Conservation (phyloP, 2,113 vertebrate genomes). For the Neomonachus schauinslandi region DNA sequence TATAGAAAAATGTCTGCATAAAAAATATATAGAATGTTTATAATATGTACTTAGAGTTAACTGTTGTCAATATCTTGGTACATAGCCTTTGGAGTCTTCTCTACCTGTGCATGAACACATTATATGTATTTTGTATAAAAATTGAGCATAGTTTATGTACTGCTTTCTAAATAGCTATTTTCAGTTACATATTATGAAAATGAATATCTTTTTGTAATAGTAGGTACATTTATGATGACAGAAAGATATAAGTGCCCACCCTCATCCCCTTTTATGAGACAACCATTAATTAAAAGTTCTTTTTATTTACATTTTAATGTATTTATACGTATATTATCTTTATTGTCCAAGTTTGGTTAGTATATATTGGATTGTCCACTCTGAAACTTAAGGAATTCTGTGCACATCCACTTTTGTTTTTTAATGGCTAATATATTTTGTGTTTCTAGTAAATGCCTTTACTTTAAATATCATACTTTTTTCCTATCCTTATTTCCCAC, state of each 20-base stretch:
- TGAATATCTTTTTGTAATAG: conserved; percentile 25
- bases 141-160: background rate
- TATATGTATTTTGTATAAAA: conserved; percentile 31
- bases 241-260: background rate
- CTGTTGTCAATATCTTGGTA: background rate
- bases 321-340: background rate
- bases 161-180: conserved; percentile 34
- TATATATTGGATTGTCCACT: background rate
- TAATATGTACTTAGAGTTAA: background rate
- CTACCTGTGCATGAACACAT: background rate
- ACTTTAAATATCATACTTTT: conserved; percentile 49
- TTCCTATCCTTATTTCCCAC: conserved; percentile 9
- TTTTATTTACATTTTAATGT: background rate
- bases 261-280: background rate
- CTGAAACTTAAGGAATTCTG: conserved; percentile 4
- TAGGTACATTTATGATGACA: background rate
- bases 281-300: background rate
- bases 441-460: conserved; percentile 33
- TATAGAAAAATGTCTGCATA: conserved; percentile 23
- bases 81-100: background rate
- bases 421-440: background rate
- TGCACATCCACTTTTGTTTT: background rate
- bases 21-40: conserved; percentile 1
- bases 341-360: background rate
- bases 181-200: background rate